phyloP scores from a whole-genome alignment of 2,888 invertebrate species.

The Blera fallax region DNA sequence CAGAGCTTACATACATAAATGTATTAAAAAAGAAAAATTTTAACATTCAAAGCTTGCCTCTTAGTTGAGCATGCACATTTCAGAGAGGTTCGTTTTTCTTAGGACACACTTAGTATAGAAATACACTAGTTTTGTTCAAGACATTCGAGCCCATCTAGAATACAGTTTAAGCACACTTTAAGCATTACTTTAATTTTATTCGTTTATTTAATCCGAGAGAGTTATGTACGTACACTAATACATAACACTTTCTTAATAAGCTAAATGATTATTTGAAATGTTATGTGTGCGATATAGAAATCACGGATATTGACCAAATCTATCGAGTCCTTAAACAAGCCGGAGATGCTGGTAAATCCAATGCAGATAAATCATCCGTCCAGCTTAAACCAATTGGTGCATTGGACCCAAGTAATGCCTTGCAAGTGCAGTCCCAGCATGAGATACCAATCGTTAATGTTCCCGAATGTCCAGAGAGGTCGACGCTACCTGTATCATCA shows the following conservation, averaged over 20 bases:
- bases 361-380: constrained; percentile 79
- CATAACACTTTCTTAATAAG: constrained; percentile 24
- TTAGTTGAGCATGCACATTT: constrained; percentile 73
- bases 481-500: constrained; percentile 42
- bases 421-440: constrained; percentile 71
- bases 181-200: constrained; percentile 17
- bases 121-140: constrained; percentile 45
- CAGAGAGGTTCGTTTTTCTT: constrained; percentile 38
- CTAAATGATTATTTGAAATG: constrained; percentile 52
- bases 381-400: constrained; percentile 73
- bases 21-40: constrained; percentile 24
- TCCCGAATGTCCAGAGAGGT: constrained; percentile 79
- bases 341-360: constrained; percentile 84
- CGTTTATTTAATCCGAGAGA: neutral
- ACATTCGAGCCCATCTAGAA: constrained; percentile 13
- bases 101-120: constrained; percentile 35
- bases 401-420: constrained; percentile 62
- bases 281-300: constrained; percentile 75
- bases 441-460: constrained; percentile 81
- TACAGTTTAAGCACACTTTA: constrained; percentile 47
- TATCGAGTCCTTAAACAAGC: constrained; percentile 98
- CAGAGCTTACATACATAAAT: constrained; percentile 68
- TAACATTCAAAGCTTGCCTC: constrained; percentile 59
- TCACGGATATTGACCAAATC: constrained; percentile 91
- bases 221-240: neutral